Conservation (phyloP, 2,888 invertebrate species). For the Tridacna crocea region DNA sequence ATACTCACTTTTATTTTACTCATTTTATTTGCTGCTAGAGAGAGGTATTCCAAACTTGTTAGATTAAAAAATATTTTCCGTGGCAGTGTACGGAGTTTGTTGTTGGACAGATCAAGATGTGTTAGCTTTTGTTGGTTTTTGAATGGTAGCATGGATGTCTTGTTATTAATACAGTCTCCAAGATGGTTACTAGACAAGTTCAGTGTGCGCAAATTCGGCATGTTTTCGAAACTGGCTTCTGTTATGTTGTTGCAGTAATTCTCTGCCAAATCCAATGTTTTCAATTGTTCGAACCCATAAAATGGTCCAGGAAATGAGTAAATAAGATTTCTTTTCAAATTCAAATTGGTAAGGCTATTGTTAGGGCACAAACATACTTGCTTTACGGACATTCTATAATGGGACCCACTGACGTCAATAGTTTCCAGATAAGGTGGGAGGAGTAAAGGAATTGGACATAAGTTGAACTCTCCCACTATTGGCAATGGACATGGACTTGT, state of each 20-base stretch:
- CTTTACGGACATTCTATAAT: neutral
- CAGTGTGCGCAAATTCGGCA: neutral
- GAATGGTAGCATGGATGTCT: neutral
- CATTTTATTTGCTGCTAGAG: neutral
- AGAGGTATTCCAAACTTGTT: neutral
- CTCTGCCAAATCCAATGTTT: neutral
- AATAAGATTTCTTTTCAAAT: neutral
- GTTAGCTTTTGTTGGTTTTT: neutral
- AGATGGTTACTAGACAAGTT: neutral
- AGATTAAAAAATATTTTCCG: neutral
- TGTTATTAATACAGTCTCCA: neutral
- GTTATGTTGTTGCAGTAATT: neutral
- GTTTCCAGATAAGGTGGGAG: neutral
- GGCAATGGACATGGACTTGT: neutral
- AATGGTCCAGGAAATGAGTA: neutral
- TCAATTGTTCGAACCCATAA: neutral
- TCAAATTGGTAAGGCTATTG: neutral
- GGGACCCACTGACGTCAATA: neutral
- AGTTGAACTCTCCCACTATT: neutral
- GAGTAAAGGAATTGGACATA: neutral
- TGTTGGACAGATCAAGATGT: slow-evolving; percentile 10
- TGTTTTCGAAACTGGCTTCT: neutral
- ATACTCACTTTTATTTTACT: neutral
- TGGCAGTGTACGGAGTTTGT: slow-evolving; percentile 6
- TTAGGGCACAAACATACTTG: neutral